Base-by-base conservation (phyloP, 64 coral and sea anemone genomes). In the Porites lutea region DNA sequence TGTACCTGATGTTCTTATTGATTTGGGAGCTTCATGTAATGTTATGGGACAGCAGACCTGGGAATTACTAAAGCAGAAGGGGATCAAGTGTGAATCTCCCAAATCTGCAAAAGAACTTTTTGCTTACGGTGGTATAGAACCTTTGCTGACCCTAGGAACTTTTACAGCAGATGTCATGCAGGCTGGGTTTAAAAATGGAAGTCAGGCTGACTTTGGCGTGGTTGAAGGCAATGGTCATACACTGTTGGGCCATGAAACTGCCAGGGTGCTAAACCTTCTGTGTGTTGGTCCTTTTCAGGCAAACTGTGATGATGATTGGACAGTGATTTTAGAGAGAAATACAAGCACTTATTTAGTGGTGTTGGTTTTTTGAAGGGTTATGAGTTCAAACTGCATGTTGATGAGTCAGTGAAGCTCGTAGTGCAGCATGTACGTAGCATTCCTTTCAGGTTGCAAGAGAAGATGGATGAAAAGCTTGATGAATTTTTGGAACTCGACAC, bases 331-430 rank as follows among this genome's bases (percentile, higher is more conserved):
- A 5, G 59, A 45, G 44, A 79, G 2, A 23, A 79, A 65, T 83
- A 94, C 71, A 74, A 88, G 19, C 22, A 83, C 49, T 65, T 94
- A 46, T 95, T 93, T 55, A 68, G 55, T 57, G 92, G 92, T 9
- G 82, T 94, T 71, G 77, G 77, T 68, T 77, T 84, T 66, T 71
- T 90, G 58, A 94, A 90, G 64, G 93, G 72, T 46, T 78, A 71
- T 15, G 89, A 68, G 73, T 18, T 89, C n/a, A 94, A 89, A 89
- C 78, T 94, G 27, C 27, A 37, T 37, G 27, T 37, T 37, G 27
- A 37, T 37, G 27, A 37, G 27, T 37, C 1, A 1, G 27, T 37
- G 27, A 37, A 37, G 27, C 27, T 1, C 1, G 27, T 37, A 37
- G 27, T 37, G 27, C 27, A 37, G 27, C 88, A 49, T 47, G 60